phyloP scores from a whole-genome alignment of 1,140 invertebrate genomes.

The Dendroctonus ponderosae region DNA sequence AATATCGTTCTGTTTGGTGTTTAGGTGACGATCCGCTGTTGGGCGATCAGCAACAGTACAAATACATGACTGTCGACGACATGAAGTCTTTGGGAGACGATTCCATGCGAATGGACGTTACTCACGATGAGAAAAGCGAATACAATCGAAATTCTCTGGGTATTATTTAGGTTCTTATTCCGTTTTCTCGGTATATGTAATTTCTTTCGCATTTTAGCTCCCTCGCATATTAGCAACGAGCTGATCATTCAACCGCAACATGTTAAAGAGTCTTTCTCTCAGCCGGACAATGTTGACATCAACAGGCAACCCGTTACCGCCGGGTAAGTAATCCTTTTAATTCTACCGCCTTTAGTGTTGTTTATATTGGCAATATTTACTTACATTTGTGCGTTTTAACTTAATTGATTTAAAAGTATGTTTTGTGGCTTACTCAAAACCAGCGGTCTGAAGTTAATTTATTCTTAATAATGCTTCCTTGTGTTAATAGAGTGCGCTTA shows the following conservation, averaged over 20 bases:
- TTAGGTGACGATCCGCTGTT: conserved; percentile 76
- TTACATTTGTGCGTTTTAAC: no score
- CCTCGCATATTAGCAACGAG: conserved; percentile 52
- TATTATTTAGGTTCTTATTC: conserved; percentile 32
- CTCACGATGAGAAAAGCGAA: conserved; percentile 62
- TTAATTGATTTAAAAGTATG: no score
- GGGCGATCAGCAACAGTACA: conserved; percentile 80
- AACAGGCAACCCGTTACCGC: conserved; percentile 79
- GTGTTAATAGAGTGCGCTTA: not conserved
- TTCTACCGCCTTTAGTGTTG: not conserved
- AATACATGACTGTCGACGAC: conserved; percentile 82
- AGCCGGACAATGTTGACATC: conserved; percentile 81
- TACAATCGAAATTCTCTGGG: conserved; percentile 51
- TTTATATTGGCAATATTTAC: no score
- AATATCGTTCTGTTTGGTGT: conserved; percentile 1
- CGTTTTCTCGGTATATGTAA: conserved; percentile 1
- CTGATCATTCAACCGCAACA: conserved; percentile 54
- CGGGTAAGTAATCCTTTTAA: conserved; percentile 68
- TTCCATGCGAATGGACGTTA: conserved; percentile 73
- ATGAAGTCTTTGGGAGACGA: conserved; percentile 80
- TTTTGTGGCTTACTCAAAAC: conserved; percentile 14
- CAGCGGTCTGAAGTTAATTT: not conserved
- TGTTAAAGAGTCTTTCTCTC: conserved; percentile 51
- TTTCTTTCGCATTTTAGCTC: conserved; percentile 47
- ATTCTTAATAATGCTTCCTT: conserved; percentile 10